Base-by-base conservation (phyloP, 2,797 vertebrate species). In the Argyrosomus regius region DNA sequence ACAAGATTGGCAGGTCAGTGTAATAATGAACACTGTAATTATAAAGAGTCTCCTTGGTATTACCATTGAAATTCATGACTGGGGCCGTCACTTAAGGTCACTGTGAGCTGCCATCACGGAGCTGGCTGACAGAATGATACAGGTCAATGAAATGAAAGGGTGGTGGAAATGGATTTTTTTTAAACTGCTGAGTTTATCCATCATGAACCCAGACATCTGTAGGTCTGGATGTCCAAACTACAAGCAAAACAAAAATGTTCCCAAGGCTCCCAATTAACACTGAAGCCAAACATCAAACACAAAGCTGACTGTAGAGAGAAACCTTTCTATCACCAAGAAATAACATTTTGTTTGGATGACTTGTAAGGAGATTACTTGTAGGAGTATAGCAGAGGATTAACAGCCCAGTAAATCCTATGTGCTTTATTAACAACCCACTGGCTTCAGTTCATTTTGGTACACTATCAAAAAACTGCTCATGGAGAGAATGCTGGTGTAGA, bases 41-140 rank as follows among this genome's bases (percentile, higher is more conserved):
- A 64, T 52, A 16, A 54, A 66, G 22, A 50, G 9, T 52, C 63
- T 75, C 49, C 14, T 22, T 45, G 67, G 49, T 41, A 52, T 61
- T 61, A 3, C 6, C 54, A 68, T 63, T 63, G 63, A 72, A 43
- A 63, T 80, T 59, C 24, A 49, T 69, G 31, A 50, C 57, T 22
- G 28, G 3, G 16, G 18, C 4, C 35, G 28, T 39, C 14, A 63
- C 3, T 59, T 41, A 14, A 22, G 56, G 75, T 67, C 56, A 50
- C 24, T 31, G 45, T 45, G 26, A 60, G 67, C 68, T 66, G 50
- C 43, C 24, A 31, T 50, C 50, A 16, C 35, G 12, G 46, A 68
- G 39, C 53, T 7, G 17, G 49, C 0, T n/a, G 67, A 43, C 46
- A 45, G 45, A 58, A 67, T 18, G 24, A 41, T 24, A 28, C 18